Percentiles rank a stretch among this genome's conserved stretches.
phyloP scores from a whole-genome alignment of 2,113 vertebrate species.

The Mus spicilegus region DNA sequence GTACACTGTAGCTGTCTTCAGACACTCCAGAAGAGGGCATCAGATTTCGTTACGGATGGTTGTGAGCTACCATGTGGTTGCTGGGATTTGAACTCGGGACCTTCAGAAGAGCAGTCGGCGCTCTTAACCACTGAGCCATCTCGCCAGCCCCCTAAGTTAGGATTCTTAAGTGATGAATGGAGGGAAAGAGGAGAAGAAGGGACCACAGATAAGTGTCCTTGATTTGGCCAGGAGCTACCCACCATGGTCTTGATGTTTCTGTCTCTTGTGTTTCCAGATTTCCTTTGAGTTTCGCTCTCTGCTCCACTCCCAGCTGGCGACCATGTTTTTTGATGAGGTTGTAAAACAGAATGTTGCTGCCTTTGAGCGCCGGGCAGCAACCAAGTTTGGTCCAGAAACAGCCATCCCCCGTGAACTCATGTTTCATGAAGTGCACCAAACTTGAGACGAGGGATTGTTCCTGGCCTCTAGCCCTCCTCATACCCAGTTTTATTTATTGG shows the following conservation, averaged over 20 bases:
- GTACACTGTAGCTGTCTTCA: too few species aligned
- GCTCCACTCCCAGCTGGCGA: slow-evolving; percentile 96
- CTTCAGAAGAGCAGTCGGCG: too few species aligned
- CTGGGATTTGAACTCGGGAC: too few species aligned
- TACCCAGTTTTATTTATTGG: slow-evolving; percentile 83
- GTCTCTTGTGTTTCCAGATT: slow-evolving; percentile 88
- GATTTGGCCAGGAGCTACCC: slow-evolving; percentile 6
- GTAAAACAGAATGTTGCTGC: slow-evolving; percentile 97
- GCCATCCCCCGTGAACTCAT: slow-evolving; percentile 95
- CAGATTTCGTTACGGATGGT: too few species aligned
- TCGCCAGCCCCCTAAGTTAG: neutral
- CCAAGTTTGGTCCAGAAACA: slow-evolving; percentile 94
- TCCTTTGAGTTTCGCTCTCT: slow-evolving; percentile 97
- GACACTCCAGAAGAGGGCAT: too few species aligned
- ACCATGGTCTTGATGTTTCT: slow-evolving; percentile 20
- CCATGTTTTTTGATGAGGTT: slow-evolving; percentile 97
- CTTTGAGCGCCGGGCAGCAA: slow-evolving; percentile 92
- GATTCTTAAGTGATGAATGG: neutral
- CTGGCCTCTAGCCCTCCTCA: neutral
- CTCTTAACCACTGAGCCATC: too few species aligned
- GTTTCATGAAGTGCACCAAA: slow-evolving; percentile 96
- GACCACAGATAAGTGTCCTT: neutral
- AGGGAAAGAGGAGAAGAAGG: neutral
- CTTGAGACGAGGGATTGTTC: slow-evolving; percentile 86
- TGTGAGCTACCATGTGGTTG: too few species aligned